A percentile compares a stretch with the other conserved stretches of the same genome.
phyloP scores from a whole-genome alignment of 2,888 invertebrate genomes.

The Elmis aenea region DNA sequence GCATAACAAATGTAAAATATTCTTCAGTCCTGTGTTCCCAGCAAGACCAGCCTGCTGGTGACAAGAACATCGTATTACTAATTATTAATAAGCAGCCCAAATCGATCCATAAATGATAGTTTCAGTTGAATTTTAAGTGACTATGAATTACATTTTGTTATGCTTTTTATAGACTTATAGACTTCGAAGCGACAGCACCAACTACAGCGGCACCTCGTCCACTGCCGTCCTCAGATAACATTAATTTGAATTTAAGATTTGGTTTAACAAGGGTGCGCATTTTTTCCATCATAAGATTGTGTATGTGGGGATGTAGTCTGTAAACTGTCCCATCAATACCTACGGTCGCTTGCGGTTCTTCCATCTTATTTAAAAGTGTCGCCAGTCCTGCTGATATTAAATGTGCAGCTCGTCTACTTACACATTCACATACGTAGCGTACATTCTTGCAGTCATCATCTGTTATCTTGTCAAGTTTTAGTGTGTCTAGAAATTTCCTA shows the following conservation, averaged over 20 bases:
- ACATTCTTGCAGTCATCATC: conserved; percentile 85
- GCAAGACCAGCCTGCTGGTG: no score
- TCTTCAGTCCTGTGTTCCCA: no score
- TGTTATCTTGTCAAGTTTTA: conserved; percentile 72
- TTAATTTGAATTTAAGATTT: conserved; percentile 74
- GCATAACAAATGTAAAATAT: no score
- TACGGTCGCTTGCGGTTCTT: conserved; percentile 77
- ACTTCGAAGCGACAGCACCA: conserved; percentile 76
- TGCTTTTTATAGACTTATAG: no score
- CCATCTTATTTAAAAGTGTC: conserved; percentile 81
- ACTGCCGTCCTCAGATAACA: conserved; percentile 87
- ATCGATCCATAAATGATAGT: no score
- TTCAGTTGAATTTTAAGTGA: no score
- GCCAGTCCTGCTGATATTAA: conserved; percentile 84
- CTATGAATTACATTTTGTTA: no score
- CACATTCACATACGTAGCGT: conserved; percentile 81
- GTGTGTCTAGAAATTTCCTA: conserved; percentile 69
- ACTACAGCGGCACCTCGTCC: conserved; percentile 87
- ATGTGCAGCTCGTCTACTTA: conserved; percentile 84
- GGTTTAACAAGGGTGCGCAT: conserved; percentile 68
- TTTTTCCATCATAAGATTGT: conserved; percentile 84
- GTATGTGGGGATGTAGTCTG: conserved; percentile 91
- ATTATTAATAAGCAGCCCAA: no score
- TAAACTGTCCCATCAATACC: conserved; percentile 93
- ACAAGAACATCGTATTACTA: no score